Base-by-base conservation (phyloP, 23 tunicate genomes). In the Halocynthia aurantium region DNA sequence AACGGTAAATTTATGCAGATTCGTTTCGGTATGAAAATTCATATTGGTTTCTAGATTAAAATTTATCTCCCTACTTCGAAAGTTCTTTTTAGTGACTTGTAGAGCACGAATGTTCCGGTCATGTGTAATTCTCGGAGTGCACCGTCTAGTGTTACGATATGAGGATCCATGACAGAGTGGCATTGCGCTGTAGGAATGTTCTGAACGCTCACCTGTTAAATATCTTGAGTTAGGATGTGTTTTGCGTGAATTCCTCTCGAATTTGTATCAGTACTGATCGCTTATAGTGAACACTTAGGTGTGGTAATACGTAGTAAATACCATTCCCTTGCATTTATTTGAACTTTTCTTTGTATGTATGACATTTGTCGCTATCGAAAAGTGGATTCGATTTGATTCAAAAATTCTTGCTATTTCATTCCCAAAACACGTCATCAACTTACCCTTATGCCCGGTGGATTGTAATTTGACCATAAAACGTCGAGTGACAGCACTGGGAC, bases 61-160 rank as follows among this genome's bases (percentile, higher is more conserved):
- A 58, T 58, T 58, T 58, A n/a, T 58, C 15, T 13, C 4, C 63
- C 2, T 1, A 65, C 70, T 6, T 65, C 17, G 6, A 65, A 65
- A 15, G 22, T 15, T 10, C 70, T 11, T 65, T 65, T 49, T 8
- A 49, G 10, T 10, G 70, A 65, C 17, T 65, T 10, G 17, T 65
- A 65, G 49, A 65, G 9, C 13, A 65, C 70, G 31, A 65, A 65
- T 6, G 70, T 65, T 65, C 70, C 70, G 22, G 70, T 65, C n/a
- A 49, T 65, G 70, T 65, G 70, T 15, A 65, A 15, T 9, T 65
- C 70, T 9, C 31, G 31, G 22, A 65, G 17, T 10, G 70, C 70
- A 0, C 70, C 70, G 2, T 65, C 70, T 65, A 65, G 17, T 65
- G 70, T 65, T 8, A 65, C 70, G 9, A 65, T 65, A 2, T 65